Percentiles rank a stretch among this genome's conserved stretches.
These are phyloP conservation scores for Sebastes schlegelii DNA, from an alignment of 2,113 vertebrate genomes.

Conservation along the genomic window DNA sequence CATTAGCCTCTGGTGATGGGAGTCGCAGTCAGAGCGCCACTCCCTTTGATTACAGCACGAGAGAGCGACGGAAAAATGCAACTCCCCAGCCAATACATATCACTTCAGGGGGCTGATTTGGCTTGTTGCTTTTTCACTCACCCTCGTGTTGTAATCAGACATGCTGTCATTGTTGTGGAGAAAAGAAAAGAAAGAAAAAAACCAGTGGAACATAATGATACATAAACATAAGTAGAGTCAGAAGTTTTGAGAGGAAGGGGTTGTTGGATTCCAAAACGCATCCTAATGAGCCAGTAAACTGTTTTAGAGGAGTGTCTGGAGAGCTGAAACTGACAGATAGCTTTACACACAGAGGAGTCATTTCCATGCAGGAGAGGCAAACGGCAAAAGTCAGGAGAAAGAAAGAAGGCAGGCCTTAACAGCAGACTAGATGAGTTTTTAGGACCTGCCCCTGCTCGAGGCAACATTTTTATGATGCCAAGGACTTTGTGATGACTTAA, in stretches of 20 bases:
- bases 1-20: constrained; percentile 76
- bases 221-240: constrained; percentile 27
- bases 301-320: constrained; percentile 17
- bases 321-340: constrained; percentile 32
- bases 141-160: constrained; percentile 73
- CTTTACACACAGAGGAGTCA: constrained; percentile 8
- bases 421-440: constrained; percentile 33
- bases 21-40: constrained; percentile 68
- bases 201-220: constrained; percentile 40
- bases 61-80: constrained; percentile 61
- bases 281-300: constrained; percentile 5
- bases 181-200: constrained; percentile 26
- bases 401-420: constrained; percentile 27
- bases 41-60: constrained; percentile 80
- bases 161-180: constrained; percentile 49
- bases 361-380: constrained; percentile 55
- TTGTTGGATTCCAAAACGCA: constrained; percentile 13
- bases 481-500: constrained; percentile 70
- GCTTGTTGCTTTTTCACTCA: constrained; percentile 63
- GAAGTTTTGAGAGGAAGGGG: constrained; percentile 24
- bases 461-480: constrained; percentile 71
- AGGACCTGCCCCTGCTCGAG: constrained; percentile 23
- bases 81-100: constrained; percentile 64
- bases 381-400: constrained; percentile 51
- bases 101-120: constrained; percentile 84